phyloP scores from a whole-genome alignment of 2,797 vertebrate genomes.

The Cyprinella venusta region DNA sequence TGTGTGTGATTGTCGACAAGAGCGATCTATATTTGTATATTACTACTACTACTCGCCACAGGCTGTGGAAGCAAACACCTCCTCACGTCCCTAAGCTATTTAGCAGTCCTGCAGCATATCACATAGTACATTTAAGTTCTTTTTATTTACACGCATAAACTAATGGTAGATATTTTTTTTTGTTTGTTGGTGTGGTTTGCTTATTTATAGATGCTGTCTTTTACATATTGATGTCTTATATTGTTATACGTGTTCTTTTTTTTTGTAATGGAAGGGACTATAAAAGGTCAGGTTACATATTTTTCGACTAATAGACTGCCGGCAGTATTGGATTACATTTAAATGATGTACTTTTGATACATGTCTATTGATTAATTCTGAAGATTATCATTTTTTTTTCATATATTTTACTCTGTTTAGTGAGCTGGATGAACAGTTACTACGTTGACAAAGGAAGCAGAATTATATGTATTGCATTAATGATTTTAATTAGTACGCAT shows the following conservation, averaged over 20 bases:
- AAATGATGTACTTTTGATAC: conserved; percentile 92
- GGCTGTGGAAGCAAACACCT: conserved; percentile 84
- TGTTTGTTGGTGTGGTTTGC: conserved; percentile 88
- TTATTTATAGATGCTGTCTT: conserved; percentile 97
- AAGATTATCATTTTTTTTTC: conserved; percentile 83
- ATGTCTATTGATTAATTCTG: conserved; percentile 89
- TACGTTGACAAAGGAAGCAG: conserved; percentile 77
- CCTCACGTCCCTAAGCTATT: conserved; percentile 86
- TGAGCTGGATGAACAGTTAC: conserved; percentile 71
- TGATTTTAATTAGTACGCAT: conserved; percentile 63
- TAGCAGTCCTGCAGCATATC: conserved; percentile 86
- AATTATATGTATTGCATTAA: conserved; percentile 67
- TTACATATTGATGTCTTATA: conserved; percentile 82
- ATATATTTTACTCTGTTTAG: conserved; percentile 87
- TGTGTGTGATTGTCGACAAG: conserved; percentile 82
- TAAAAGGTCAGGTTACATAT: conserved; percentile 87
- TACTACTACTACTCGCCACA: conserved; percentile 49
- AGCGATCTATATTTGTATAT: conserved; percentile 80
- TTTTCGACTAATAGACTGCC: conserved; percentile 93
- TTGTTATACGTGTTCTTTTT: conserved; percentile 59
- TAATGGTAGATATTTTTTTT: conserved; percentile 83
- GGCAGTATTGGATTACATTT: conserved; percentile 96
- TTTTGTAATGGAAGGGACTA: conserved; percentile 86
- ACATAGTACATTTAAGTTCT: conserved; percentile 86
- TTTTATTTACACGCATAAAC: conserved; percentile 68